Percentiles rank a stretch among this genome's conserved stretches.
These are phyloP conservation scores for Oceanites oceanicus DNA, from an alignment of 2,113 vertebrate genomes.

Conservation along the genomic window DNA sequence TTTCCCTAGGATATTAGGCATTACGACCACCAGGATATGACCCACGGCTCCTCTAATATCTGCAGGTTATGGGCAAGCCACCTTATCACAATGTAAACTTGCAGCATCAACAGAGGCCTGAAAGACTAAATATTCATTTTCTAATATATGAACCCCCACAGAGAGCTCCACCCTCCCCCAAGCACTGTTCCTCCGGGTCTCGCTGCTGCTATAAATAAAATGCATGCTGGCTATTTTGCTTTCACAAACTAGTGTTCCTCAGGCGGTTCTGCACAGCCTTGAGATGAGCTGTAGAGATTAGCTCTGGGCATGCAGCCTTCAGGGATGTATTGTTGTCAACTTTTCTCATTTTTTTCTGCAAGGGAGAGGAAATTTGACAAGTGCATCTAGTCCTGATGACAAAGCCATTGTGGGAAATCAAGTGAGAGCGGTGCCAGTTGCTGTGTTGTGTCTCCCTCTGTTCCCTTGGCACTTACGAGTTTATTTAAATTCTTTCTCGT, in stretches of 20 bases:
- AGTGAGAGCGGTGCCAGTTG: background rate
- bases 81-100: background rate
- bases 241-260: background rate
- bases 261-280: background rate
- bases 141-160: background rate
- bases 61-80: background rate
- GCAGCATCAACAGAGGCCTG: background rate
- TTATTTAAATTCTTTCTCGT: background rate
- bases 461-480: background rate
- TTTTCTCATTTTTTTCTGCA: background rate
- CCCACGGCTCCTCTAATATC: background rate
- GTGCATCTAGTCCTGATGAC: conserved; percentile 5
- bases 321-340: conserved; percentile 1
- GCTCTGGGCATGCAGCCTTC: background rate
- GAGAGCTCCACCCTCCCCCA: background rate
- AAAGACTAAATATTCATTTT: background rate
- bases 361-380: conserved; percentile 1
- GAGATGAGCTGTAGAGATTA: conserved; percentile 25
- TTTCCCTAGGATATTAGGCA: background rate
- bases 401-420: background rate
- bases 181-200: background rate
- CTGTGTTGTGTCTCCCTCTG: background rate
- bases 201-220: background rate
- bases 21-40: background rate
- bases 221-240: background rate